phyloP scores from a whole-genome alignment of 2,113 vertebrate genomes.

The Silurus glanis region DNA sequence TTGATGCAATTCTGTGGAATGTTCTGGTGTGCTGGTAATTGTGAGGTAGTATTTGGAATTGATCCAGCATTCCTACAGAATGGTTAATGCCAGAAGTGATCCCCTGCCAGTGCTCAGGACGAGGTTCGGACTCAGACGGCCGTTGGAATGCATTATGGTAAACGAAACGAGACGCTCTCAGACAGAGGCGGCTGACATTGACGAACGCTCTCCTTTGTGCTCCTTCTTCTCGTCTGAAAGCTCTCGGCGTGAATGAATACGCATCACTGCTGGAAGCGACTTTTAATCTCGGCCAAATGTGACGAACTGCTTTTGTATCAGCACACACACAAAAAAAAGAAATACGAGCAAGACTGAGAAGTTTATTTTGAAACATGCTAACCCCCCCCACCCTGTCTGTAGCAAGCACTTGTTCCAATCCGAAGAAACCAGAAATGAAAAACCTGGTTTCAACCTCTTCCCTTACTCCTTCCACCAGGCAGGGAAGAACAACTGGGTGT shows the following conservation, averaged over 20 bases:
- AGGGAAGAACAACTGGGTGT: neutral
- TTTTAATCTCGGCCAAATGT: constrained; percentile 36
- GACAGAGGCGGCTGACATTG: constrained; percentile 19
- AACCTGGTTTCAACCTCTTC: neutral
- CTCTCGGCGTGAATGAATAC: constrained; percentile 33
- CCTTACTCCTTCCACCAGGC: neutral
- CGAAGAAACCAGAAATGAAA: neutral
- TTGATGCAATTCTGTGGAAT: neutral
- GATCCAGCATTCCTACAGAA: neutral
- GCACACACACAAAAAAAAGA: neutral
- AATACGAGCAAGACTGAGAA: constrained; percentile 24
- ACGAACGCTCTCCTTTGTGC: constrained; percentile 30
- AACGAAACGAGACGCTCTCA: constrained; percentile 28
- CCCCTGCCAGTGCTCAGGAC: neutral
- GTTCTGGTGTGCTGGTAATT: neutral
- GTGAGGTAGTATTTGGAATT: neutral
- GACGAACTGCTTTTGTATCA: constrained; percentile 40
- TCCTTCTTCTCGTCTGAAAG: constrained; percentile 26
- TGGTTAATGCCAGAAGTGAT: neutral
- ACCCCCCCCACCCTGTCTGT: neutral
- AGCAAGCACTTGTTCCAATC: no score
- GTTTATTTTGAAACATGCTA: constrained; percentile 17
- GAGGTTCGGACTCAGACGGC: neutral
- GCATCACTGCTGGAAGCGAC: constrained; percentile 41
- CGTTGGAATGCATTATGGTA: neutral